Conservation (phyloP, 2,113 vertebrate species). For the Malaclemys terrapin region DNA sequence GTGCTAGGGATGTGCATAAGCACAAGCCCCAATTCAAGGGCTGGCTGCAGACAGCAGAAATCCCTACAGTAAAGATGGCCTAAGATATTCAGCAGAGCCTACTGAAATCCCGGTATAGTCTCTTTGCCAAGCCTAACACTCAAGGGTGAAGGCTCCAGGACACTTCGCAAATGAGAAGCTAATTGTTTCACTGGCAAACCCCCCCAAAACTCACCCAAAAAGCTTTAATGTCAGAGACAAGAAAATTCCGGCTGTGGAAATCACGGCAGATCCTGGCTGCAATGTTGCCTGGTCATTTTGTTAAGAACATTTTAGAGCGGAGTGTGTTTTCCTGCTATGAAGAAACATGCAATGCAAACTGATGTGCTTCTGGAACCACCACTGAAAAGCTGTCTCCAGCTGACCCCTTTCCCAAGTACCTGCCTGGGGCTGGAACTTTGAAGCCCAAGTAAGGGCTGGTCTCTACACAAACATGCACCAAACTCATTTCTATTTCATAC, state of each 20-base stretch:
- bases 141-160: background rate
- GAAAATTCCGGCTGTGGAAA: too few relatives aligned
- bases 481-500: background rate
- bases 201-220: too few relatives aligned
- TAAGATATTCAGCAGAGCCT: background rate
- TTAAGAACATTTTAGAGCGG: too few relatives aligned
- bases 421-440: background rate
- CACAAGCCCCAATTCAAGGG: background rate
- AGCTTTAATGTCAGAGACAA: too few relatives aligned
- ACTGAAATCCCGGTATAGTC: background rate
- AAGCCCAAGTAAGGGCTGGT: background rate
- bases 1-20: background rate
- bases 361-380: too few relatives aligned
- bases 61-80: background rate
- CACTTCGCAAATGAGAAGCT: background rate
- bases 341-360: too few relatives aligned
- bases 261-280: too few relatives aligned
- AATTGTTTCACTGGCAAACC: background rate
- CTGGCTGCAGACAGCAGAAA: background rate
- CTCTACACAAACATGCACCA: background rate
- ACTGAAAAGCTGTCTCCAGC: too few relatives aligned
- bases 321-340: too few relatives aligned
- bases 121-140: background rate
- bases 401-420: background rate
- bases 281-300: too few relatives aligned